A percentile compares a stretch with the other conserved stretches of the same genome.
phyloP scores from a whole-genome alignment of 1,140 invertebrate species.

The Oryctes rhinoceros region DNA sequence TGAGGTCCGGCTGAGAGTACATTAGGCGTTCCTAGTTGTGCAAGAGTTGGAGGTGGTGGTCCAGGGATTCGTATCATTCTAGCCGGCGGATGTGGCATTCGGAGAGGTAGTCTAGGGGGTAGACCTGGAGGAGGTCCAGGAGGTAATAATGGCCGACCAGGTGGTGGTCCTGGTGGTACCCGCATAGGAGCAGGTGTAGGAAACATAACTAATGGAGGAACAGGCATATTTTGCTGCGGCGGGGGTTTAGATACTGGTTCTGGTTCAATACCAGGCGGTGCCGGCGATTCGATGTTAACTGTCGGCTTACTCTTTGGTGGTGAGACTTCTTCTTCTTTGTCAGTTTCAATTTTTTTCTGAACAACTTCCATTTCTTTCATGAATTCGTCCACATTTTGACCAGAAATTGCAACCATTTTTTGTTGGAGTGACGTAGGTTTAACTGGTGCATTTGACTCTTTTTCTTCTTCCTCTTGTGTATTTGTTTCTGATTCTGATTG shows the following conservation, averaged over 20 bases:
- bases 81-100: slow-evolving; percentile 62
- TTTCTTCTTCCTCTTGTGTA: slow-evolving; percentile 44
- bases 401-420: slow-evolving; percentile 84
- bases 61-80: slow-evolving; percentile 68
- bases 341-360: slow-evolving; percentile 76
- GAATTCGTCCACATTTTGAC: slow-evolving; percentile 90
- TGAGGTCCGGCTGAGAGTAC: slow-evolving; percentile 85
- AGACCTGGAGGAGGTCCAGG: slow-evolving; percentile 76
- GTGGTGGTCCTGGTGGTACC: slow-evolving; percentile 72
- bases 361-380: slow-evolving; percentile 92
- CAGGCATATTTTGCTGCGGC: slow-evolving; percentile 67
- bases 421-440: slow-evolving; percentile 82
- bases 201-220: slow-evolving; percentile 65
- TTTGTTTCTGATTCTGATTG: slow-evolving; percentile 53
- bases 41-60: slow-evolving; percentile 60
- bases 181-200: slow-evolving; percentile 68
- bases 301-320: slow-evolving; percentile 2
- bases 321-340: slow-evolving; percentile 69
- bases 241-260: slow-evolving; percentile 60
- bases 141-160: slow-evolving; percentile 68
- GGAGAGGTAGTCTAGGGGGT: slow-evolving; percentile 64
- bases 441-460: slow-evolving; percentile 59
- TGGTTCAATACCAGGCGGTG: slow-evolving; percentile 56
- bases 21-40: slow-evolving; percentile 65
- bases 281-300: slow-evolving; percentile 47